Evolutionary conservation across 2,113 vertebrate species (phyloP).

Genomic region (Balaenoptera acutorostrata): DNA sequence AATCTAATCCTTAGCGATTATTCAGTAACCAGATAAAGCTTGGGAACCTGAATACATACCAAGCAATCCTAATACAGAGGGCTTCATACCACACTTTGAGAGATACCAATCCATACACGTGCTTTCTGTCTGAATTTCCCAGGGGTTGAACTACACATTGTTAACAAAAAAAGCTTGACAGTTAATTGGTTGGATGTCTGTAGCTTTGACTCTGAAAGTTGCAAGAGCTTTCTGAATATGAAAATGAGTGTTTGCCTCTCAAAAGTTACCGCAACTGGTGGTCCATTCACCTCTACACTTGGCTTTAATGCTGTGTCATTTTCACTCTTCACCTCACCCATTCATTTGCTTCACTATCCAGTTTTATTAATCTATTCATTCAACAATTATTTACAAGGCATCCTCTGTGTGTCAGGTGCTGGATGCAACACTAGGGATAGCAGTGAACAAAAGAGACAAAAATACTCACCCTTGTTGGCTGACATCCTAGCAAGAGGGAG

Average conservation of each 20-base stretch:
- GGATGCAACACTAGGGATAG: background rate
- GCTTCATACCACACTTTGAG: background rate
- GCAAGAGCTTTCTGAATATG: background rate
- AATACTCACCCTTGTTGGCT: background rate
- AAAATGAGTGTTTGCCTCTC: background rate
- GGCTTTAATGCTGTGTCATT: background rate
- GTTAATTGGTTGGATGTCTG: background rate
- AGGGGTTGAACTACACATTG: background rate
- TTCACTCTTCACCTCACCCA: background rate
- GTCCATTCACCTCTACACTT: background rate
- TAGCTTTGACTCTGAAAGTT: background rate
- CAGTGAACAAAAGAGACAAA: background rate
- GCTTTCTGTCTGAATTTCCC: background rate
- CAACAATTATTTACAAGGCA: background rate
- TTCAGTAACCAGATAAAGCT: background rate
- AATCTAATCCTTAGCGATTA: background rate
- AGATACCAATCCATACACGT: background rate
- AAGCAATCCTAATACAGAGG: background rate
- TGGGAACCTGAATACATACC: background rate
- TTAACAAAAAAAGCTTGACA: background rate
- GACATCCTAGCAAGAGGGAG: background rate
- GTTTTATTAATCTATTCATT: background rate
- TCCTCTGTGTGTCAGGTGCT: background rate
- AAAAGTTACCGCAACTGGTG: background rate
- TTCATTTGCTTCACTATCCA: background rate